Base-by-base conservation (phyloP, 2,888 invertebrate genomes). In the Agriopis marginaria region DNA sequence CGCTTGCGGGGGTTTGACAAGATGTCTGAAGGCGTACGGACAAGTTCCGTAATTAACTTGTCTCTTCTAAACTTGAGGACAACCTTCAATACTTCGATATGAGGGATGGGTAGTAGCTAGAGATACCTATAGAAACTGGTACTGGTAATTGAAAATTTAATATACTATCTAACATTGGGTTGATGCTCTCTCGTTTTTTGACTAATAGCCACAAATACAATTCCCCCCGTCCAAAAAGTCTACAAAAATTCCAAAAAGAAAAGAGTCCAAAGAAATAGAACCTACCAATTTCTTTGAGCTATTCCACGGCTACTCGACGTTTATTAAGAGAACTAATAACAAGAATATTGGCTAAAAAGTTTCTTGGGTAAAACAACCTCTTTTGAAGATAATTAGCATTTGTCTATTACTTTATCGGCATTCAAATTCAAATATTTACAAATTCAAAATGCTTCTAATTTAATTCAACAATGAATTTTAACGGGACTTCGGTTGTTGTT, bases 31-130 rank as follows among this genome's bases (percentile, higher is more conserved):
- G 14, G 50, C 60, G 54, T 40, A 58, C 49, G 42, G 66, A 70
- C 70, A 71, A 73, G 67, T 70, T 70, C 39, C 49, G 50, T 75
- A 75, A 77, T 77, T 75, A 64, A 71, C 66, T 76, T 74, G 73
- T 75, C 74, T 63, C 45, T 39, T 50, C 14, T 54, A 61, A 60
- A 60, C 53, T 66, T 56, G 23, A 44, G 14, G 40, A 53, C 53
- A 53, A 23, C 40, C 50, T 40, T 61, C 61, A 51, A 61, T 60
- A 51, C 60, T 49, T 23, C 32, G 45, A 32, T 45, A 32, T 44
- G 12, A 47, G 49, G 5, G 17, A 56, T 10, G 40, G 32, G 32
- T 6, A 14, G n/a, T 49, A 45, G 59, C 45, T 59, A 47, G 32
- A 32, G 5, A 32, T 32, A 32, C 32, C 32, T 47, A 17, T 49